phyloP scores from a whole-genome alignment of 2,888 invertebrate genomes.

The Apantesis nais region DNA sequence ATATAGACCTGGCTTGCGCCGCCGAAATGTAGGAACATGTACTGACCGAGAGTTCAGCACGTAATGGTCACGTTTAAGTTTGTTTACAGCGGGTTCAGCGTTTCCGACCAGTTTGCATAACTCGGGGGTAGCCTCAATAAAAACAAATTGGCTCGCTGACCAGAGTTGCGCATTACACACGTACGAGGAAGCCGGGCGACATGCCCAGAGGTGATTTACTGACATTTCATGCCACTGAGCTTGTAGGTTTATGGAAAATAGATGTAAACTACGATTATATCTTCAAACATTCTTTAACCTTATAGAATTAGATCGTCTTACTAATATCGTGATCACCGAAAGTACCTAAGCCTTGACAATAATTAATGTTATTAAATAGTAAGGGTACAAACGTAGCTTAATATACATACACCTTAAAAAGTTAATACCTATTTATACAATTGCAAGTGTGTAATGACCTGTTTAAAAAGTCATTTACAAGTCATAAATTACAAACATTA shows the following conservation, averaged over 20 bases:
- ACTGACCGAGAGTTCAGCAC: slow-evolving; percentile 51
- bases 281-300: slow-evolving; percentile 31
- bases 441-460: background rate
- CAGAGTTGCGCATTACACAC: slow-evolving; percentile 80
- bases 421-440: slow-evolving; percentile 1
- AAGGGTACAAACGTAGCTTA: background rate
- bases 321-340: background rate
- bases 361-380: background rate
- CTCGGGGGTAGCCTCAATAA: slow-evolving; percentile 84
- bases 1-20: slow-evolving; percentile 53
- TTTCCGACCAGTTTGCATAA: slow-evolving; percentile 84
- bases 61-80: slow-evolving; percentile 70
- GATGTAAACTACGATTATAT: slow-evolving; percentile 49
- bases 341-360: background rate
- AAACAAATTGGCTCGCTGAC: slow-evolving; percentile 83
- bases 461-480: slow-evolving; percentile 23
- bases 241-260: slow-evolving; percentile 53
- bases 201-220: slow-evolving; percentile 77
- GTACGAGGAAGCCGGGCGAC: slow-evolving; percentile 81
- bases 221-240: slow-evolving; percentile 60
- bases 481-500: slow-evolving; percentile 16
- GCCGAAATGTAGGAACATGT: slow-evolving; percentile 35
- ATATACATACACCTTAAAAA: background rate
- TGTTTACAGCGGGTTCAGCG: slow-evolving; percentile 82
- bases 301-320: slow-evolving; percentile 17